These are phyloP conservation scores for Leucozona laternaria DNA, from an alignment of 2,888 invertebrate species.

Conservation along the genomic window DNA sequence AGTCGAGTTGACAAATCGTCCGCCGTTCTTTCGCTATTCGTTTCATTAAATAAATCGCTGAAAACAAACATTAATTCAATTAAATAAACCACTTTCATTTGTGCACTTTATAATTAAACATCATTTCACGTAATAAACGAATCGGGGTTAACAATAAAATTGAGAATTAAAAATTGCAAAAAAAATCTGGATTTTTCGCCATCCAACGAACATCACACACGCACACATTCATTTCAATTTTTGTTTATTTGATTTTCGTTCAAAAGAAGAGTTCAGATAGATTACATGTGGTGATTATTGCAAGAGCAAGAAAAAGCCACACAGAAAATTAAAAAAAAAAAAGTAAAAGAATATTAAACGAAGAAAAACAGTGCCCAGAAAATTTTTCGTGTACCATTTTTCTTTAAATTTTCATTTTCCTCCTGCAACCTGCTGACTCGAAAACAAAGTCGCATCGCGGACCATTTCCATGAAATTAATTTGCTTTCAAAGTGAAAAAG, in stretches of 20 bases:
- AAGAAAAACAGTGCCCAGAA: constrained; percentile 71
- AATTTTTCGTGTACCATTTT: constrained; percentile 60
- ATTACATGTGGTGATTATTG: constrained; percentile 4
- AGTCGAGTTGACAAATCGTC: constrained; percentile 55
- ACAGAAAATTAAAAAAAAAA: background rate
- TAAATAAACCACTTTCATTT: background rate
- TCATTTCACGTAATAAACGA: background rate
- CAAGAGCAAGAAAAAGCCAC: constrained; percentile 4
- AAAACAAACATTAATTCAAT: background rate
- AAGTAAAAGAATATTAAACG: constrained; percentile 46
- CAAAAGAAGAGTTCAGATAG: constrained; percentile 14
- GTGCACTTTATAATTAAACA: background rate
- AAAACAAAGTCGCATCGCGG: constrained; percentile 39
- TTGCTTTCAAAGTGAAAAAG: constrained; percentile 3
- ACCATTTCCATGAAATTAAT: constrained; percentile 5
- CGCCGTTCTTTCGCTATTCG: background rate
- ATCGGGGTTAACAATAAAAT: background rate
- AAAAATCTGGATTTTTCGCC: constrained; percentile 30
- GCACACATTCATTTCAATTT: constrained; percentile 47
- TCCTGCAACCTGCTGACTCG: constrained; percentile 37
- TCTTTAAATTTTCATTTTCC: constrained; percentile 55
- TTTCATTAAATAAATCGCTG: background rate
- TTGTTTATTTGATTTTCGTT: constrained; percentile 73
- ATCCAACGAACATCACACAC: constrained; percentile 27
- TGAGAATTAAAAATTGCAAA: constrained; percentile 28